A percentile compares a stretch with the other conserved stretches of the same genome.
These are phyloP conservation scores for Zootermopsis nevadensis DNA, from an alignment of 2,888 invertebrate genomes.

Conservation along the genomic window DNA sequence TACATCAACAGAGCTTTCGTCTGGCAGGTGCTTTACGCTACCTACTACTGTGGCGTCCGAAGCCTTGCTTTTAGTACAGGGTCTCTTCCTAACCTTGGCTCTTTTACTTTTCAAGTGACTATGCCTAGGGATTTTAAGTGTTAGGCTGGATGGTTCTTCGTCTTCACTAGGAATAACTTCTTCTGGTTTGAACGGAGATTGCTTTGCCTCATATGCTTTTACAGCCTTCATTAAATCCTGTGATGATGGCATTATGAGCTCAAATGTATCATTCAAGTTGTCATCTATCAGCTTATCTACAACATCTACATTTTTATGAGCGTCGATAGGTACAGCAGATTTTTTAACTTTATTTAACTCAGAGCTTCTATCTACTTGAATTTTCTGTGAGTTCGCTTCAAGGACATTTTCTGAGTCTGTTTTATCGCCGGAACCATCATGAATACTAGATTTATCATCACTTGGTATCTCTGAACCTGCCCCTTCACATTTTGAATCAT, in stretches of 20 bases:
- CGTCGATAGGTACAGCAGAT: background rate
- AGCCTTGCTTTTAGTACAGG: background rate
- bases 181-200: background rate
- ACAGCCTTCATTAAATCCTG: background rate
- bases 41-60: background rate
- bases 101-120: background rate
- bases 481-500: background rate
- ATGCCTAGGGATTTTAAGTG: background rate
- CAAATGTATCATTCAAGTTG: background rate
- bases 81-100: constrained; percentile 13
- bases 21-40: background rate
- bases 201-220: background rate
- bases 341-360: background rate
- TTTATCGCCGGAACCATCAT: constrained; percentile 38
- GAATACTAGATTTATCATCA: background rate
- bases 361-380: background rate
- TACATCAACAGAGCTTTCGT: background rate
- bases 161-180: constrained; percentile 4
- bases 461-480: no score
- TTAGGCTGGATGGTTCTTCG: background rate
- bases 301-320: no score
- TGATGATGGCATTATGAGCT: background rate
- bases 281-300: background rate
- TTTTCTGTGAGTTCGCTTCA: background rate
- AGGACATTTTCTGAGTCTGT: constrained; percentile 43